These are phyloP conservation scores for Tachuris rubrigastra DNA, from an alignment of 2,113 vertebrate genomes.

Conservation along the genomic window DNA sequence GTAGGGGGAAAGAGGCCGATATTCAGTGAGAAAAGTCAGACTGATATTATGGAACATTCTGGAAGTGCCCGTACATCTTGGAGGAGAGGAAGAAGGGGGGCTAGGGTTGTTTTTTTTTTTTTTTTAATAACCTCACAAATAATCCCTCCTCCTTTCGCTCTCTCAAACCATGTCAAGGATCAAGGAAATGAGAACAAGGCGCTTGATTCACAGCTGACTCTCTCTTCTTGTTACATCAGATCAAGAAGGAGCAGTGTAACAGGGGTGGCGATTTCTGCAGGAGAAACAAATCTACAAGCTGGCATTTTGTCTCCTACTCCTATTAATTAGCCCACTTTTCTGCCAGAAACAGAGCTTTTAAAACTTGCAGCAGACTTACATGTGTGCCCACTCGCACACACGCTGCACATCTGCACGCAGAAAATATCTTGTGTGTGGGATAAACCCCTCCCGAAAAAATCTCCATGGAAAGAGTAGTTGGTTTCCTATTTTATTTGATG, in stretches of 20 bases:
- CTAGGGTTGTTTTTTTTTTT: neutral
- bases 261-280: neutral
- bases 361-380: neutral
- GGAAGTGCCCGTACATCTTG: constrained; percentile 6
- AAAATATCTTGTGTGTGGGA: neutral
- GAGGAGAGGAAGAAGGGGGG: constrained; percentile 16
- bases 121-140: constrained; percentile 58
- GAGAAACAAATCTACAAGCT: constrained; percentile 40
- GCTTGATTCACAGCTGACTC: constrained; percentile 66
- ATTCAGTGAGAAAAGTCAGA: constrained; percentile 46
- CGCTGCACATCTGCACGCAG: neutral
- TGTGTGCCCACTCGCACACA: neutral
- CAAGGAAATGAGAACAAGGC: constrained; percentile 67
- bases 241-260: constrained; percentile 48
- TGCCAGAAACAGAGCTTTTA: constrained; percentile 27
- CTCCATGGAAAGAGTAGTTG: neutral
- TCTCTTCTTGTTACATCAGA: constrained; percentile 60
- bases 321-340: constrained; percentile 28
- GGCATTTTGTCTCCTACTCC: constrained; percentile 45
- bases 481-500: neutral
- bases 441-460: neutral
- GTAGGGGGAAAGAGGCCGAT: neutral
- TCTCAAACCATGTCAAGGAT: constrained; percentile 65
- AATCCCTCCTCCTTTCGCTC: constrained; percentile 48
- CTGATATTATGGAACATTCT: constrained; percentile 25